A percentile compares a stretch with the other conserved stretches of the same genome.
Evolutionary conservation across 1,140 invertebrate species (phyloP).

Genomic region (Penaeus indicus): DNA sequence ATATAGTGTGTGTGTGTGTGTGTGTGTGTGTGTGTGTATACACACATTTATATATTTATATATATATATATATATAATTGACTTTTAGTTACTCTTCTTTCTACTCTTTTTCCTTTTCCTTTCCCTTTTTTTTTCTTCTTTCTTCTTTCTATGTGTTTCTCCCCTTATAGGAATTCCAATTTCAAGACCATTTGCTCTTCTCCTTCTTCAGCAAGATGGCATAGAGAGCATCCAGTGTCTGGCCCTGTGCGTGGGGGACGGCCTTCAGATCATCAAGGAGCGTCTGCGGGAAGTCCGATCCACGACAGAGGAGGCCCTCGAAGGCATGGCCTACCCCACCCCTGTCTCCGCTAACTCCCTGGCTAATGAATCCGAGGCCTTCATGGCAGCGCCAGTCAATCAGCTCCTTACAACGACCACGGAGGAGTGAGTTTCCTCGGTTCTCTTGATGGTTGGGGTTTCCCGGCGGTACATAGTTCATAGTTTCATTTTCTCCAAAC

Average conservation of each 20-base stretch:
- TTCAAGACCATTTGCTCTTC: background rate
- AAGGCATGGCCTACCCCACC: conserved; percentile 11
- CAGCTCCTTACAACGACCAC: conserved; percentile 38
- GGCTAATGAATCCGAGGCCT: conserved; percentile 20
- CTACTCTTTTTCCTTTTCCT: no score
- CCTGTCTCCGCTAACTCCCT: conserved; percentile 5
- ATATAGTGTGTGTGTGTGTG: no score
- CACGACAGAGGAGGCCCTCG: background rate
- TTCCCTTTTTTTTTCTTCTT: no score
- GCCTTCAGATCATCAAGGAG: conserved; percentile 7
- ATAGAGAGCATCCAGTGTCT: conserved; percentile 44
- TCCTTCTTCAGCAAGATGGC: conserved; percentile 5
- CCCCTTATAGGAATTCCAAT: background rate
- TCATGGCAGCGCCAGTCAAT: background rate
- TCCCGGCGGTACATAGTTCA: no score
- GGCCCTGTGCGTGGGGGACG: conserved; percentile 2
- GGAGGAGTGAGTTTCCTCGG: conserved; percentile 12
- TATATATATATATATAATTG: no score
- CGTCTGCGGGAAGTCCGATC: background rate
- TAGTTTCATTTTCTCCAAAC: no score
- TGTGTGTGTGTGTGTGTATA: no score
- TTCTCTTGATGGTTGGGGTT: background rate
- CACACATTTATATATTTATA: no score
- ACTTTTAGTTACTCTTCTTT: no score
- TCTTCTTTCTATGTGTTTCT: background rate